phyloP scores from a whole-genome alignment of 64 coral and sea anemone species.

The Pocillopora verrucosa region DNA sequence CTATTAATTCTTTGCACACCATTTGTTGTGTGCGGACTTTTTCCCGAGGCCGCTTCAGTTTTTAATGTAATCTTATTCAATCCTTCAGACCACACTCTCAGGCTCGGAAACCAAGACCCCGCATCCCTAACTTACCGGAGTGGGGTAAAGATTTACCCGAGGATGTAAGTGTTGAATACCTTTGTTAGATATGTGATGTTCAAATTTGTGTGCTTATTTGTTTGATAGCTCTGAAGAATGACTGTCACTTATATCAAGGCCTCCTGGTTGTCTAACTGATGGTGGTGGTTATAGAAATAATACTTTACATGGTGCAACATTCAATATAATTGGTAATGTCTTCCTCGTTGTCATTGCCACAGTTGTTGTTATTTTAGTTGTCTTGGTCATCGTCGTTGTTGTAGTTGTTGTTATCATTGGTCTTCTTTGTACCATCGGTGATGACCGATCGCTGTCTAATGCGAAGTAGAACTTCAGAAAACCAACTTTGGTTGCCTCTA shows the following conservation, averaged over 20 bases:
- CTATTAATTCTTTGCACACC: too few species aligned
- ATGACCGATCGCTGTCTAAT: too few species aligned
- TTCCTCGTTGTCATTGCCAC: neutral
- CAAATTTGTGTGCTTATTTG: too few species aligned
- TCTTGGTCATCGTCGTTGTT: neutral
- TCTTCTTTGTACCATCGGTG: too few species aligned
- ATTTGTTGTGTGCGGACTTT: too few species aligned
- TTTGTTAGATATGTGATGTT: neutral
- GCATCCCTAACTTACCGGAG: constrained; percentile 72
- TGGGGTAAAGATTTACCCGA: constrained; percentile 95
- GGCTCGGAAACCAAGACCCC: constrained; percentile 52
- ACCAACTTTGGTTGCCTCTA: too few species aligned
- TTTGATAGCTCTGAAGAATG: too few species aligned
- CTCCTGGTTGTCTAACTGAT: too few species aligned
- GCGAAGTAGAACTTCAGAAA: too few species aligned
- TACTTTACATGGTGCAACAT: neutral
- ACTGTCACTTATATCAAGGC: too few species aligned
- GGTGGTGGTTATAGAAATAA: neutral
- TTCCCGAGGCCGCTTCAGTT: neutral
- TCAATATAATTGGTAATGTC: neutral
- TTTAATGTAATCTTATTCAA: neutral
- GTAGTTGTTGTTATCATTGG: neutral
- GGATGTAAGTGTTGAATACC: constrained; percentile 68
- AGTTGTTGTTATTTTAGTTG: neutral
- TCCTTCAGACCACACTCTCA: constrained; percentile 34